phyloP scores from a whole-genome alignment of 1,140 invertebrate genomes.

The Drosophila sp. region DNA sequence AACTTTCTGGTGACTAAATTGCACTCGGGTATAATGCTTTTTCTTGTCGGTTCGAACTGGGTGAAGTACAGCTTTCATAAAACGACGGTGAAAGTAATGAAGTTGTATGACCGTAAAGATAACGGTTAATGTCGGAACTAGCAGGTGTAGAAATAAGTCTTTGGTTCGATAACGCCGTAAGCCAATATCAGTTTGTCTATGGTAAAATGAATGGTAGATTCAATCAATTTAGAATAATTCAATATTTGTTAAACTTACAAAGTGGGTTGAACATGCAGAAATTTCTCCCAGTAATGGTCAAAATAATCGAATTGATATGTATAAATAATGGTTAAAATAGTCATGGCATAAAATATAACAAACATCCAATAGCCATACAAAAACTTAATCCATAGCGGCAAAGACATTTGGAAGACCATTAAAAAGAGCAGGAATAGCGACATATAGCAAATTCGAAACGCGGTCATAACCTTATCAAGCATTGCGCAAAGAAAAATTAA shows the following conservation, averaged over 20 bases:
- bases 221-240: no score
- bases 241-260: slow-evolving; percentile 88
- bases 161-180: slow-evolving; percentile 94
- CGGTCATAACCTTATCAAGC: slow-evolving; percentile 93
- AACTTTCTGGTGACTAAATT: background rate
- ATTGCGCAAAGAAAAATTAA: slow-evolving; percentile 97
- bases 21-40: background rate
- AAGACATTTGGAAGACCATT: slow-evolving; percentile 97
- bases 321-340: slow-evolving; percentile 97
- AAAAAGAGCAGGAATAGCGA: slow-evolving; percentile 96
- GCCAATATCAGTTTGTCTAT: slow-evolving; percentile 95
- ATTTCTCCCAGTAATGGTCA: slow-evolving; percentile 92
- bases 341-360: slow-evolving; percentile 98
- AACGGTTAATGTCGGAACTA: slow-evolving; percentile 96
- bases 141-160: slow-evolving; percentile 94
- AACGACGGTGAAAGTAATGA: slow-evolving; percentile 95
- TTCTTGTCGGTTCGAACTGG: slow-evolving; percentile 26
- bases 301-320: slow-evolving; percentile 98
- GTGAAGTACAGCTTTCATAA: slow-evolving; percentile 64
- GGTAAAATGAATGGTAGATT: slow-evolving; percentile 62
- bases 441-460: slow-evolving; percentile 98
- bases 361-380: slow-evolving; percentile 98
- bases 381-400: slow-evolving; percentile 94
- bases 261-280: slow-evolving; percentile 89
- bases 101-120: slow-evolving; percentile 98